A percentile compares a stretch with the other conserved stretches of the same genome.
phyloP scores from a whole-genome alignment of 2,797 vertebrate species.

The Cetoscarus ocellatus region DNA sequence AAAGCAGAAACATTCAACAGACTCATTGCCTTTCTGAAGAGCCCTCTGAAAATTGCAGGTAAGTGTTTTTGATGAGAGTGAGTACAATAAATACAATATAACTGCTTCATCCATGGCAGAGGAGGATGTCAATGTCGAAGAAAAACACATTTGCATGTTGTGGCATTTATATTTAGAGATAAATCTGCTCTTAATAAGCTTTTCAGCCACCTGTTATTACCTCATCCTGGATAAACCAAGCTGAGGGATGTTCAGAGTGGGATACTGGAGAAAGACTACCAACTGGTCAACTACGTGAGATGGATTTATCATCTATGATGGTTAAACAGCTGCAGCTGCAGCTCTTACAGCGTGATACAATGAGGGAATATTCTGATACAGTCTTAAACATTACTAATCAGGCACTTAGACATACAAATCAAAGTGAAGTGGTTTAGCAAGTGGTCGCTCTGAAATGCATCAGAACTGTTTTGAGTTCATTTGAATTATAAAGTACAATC shows the following conservation, averaged over 20 bases:
- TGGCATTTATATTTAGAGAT: conserved; percentile 61
- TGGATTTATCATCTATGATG: conserved; percentile 35
- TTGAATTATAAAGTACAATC: too few relatives aligned
- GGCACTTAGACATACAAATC: conserved; percentile 7
- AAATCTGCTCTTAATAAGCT: conserved; percentile 61
- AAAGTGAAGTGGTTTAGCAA: background rate
- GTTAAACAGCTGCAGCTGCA: conserved; percentile 31
- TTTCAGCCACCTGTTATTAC: conserved; percentile 37
- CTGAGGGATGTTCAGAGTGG: conserved; percentile 39
- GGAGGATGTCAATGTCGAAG: conserved; percentile 12
- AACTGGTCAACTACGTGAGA: conserved; percentile 23
- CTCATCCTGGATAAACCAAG: conserved; percentile 49
- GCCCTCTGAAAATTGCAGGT: conserved; percentile 8
- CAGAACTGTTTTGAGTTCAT: conserved; percentile 1
- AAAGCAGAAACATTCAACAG: conserved; percentile 33
- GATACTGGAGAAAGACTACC: conserved; percentile 38
- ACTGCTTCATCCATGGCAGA: conserved; percentile 32
- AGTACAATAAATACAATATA: conserved; percentile 46
- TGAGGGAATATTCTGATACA: conserved; percentile 28
- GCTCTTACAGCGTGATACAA: conserved; percentile 21
- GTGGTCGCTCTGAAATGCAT: background rate
- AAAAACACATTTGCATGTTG: conserved; percentile 64
- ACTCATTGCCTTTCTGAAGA: conserved; percentile 22
- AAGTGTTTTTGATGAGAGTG: conserved; percentile 18
- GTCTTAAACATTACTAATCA: conserved; percentile 30